phyloP scores from a whole-genome alignment of 2,888 invertebrate genomes.

The Scaptomyza tumidula region DNA sequence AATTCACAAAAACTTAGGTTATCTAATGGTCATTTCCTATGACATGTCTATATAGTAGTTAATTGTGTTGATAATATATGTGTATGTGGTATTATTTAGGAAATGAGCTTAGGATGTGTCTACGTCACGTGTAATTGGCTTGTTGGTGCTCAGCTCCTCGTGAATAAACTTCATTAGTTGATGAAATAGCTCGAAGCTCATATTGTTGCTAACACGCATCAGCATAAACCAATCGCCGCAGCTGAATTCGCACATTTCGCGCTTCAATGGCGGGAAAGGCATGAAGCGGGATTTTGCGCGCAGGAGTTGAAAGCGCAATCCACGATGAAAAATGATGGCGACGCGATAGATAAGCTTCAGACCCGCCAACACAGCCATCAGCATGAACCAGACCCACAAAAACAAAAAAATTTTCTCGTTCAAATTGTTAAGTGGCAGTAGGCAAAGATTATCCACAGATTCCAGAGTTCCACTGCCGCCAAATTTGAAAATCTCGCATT shows the following conservation, averaged over 20 bases:
- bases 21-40: slow-evolving; percentile 7
- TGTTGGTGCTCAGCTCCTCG: slow-evolving; percentile 28
- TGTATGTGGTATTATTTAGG: neutral
- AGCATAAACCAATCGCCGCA: slow-evolving; percentile 92
- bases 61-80: neutral
- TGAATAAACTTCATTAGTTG: slow-evolving; percentile 87
- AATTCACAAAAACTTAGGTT: slow-evolving; percentile 8
- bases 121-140: slow-evolving; percentile 13
- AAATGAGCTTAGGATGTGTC: slow-evolving; percentile 41
- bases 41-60: neutral
- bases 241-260: slow-evolving; percentile 74
- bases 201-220: slow-evolving; percentile 90
- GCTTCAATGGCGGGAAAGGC: slow-evolving; percentile 60
- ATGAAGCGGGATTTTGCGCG: slow-evolving; percentile 72
- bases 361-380: slow-evolving; percentile 87
- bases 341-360: slow-evolving; percentile 88
- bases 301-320: slow-evolving; percentile 76
- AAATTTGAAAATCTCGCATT: slow-evolving; percentile 94
- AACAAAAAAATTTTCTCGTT: slow-evolving; percentile 92
- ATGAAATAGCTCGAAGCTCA: slow-evolving; percentile 88
- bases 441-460: slow-evolving; percentile 90
- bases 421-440: slow-evolving; percentile 91
- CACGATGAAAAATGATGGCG: slow-evolving; percentile 85
- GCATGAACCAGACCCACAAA: slow-evolving; percentile 90
- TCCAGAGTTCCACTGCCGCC: slow-evolving; percentile 93